Evolutionary conservation across 2,113 vertebrate genomes (phyloP), one percentile per base, ranked within the genome.

Genomic region (Xyliphius kryptos): DNA sequence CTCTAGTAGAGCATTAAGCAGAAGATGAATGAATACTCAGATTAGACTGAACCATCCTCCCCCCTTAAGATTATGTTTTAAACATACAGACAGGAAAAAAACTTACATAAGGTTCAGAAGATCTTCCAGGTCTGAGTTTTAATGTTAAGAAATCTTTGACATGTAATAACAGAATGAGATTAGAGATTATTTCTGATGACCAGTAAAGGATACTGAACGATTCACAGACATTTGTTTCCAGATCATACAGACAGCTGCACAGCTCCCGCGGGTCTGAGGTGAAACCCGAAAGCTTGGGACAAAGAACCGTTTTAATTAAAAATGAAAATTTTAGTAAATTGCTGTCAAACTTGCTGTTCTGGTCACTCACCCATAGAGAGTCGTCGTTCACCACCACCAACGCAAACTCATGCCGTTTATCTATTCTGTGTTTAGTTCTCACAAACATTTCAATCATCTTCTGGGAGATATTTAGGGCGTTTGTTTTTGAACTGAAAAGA

Each of bases 361-460:
- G 9, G 9, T 12, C 19, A 47, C 90, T 85, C 75, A 97, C 95
- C 93, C 94, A 97, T 1, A 94, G 86, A 2, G 91, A 91, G 0
- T 97, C 93, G 0, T 95, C 92, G 2, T 95, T 97, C 16, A 95
- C 88, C 21, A 97, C 94, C 12, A 97, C 89, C 77, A 97, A 81
- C 0, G 95, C 94, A 7, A 97, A 97, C 74, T 97, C 95, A 0
- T 97, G 94, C 19, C 92, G 81, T 77, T 95, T 97, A 82, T 95
- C 92, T 1, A 97, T 95, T 79, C 93, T 95, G 83, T 97, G 94
- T 68, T 97, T 97, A 0, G 95, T 97, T 73, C 94, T 85, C 52
- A 97, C 95, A 13, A 97, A 97, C 94, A 97, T 97, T 82, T 97
- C 95, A 0, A 97, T 95, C 95, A 97, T 97, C 82, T 97, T 97